These are phyloP conservation scores for Ptilodon capucinus DNA, from an alignment of 2,888 invertebrate genomes.

Conservation along the genomic window DNA sequence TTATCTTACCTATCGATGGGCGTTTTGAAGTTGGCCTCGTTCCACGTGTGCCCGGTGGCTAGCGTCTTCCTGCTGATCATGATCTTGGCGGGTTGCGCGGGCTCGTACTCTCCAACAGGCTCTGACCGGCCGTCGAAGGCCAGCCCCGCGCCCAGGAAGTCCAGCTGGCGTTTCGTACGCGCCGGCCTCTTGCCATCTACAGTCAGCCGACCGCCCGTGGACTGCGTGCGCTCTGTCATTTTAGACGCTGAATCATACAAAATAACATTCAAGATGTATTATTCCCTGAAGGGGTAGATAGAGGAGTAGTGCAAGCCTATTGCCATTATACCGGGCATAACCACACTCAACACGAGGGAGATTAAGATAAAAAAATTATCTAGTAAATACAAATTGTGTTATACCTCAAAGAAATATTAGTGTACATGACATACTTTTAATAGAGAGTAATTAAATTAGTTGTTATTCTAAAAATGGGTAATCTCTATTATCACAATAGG, in stretches of 20 bases:
- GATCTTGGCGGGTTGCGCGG: slow-evolving; percentile 70
- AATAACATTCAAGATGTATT: too few relatives aligned
- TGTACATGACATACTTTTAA: too few relatives aligned
- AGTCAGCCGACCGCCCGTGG: slow-evolving; percentile 52
- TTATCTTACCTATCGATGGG: slow-evolving; percentile 66
- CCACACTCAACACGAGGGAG: too few relatives aligned
- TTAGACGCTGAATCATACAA: slow-evolving; percentile 57
- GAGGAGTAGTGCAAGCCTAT: too few relatives aligned
- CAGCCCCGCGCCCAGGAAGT: slow-evolving; percentile 64
- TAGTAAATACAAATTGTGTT: too few relatives aligned
- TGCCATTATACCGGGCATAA: too few relatives aligned
- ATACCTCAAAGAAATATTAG: too few relatives aligned
- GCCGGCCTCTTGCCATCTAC: slow-evolving; percentile 57
- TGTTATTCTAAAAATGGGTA: too few relatives aligned
- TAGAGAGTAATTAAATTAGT: too few relatives aligned
- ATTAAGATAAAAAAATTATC: too few relatives aligned
- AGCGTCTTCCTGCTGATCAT: slow-evolving; percentile 76
- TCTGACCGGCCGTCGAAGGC: slow-evolving; percentile 53
- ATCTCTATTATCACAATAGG: too few relatives aligned
- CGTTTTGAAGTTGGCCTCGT: slow-evolving; percentile 73
- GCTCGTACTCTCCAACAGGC: slow-evolving; percentile 61
- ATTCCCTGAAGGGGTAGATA: too few relatives aligned
- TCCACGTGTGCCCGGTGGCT: slow-evolving; percentile 76
- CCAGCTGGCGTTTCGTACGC: slow-evolving; percentile 66
- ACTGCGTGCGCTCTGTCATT: slow-evolving; percentile 62